phyloP scores from a whole-genome alignment of 2,113 vertebrate genomes.

The Pitta sordida region DNA sequence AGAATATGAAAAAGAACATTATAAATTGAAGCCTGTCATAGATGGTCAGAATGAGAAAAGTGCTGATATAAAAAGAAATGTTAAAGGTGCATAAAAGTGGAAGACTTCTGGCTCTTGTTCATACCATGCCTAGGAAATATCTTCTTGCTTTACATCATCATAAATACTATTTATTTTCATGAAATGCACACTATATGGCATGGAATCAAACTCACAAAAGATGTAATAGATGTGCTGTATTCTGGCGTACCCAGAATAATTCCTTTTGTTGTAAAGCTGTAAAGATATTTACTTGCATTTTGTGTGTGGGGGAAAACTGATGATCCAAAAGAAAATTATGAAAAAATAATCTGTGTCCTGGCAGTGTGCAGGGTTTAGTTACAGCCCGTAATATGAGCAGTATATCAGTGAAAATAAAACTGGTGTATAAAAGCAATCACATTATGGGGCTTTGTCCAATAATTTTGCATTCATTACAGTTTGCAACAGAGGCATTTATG shows the following conservation, averaged over 20 bases:
- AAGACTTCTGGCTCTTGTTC: slow-evolving; percentile 1
- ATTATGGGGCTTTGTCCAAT: neutral
- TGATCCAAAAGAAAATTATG: slow-evolving; percentile 1
- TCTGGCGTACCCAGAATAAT: neutral
- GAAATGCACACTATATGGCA: neutral
- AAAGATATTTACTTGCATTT: neutral
- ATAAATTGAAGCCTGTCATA: slow-evolving; percentile 64
- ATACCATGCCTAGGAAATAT: neutral
- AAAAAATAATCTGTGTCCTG: neutral
- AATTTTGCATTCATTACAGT: neutral
- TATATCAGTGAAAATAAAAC: slow-evolving; percentile 17
- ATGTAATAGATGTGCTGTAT: neutral
- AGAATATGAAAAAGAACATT: slow-evolving; percentile 68
- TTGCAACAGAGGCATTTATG: neutral
- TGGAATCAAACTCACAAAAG: neutral
- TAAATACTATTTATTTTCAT: slow-evolving; percentile 22
- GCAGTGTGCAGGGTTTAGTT: neutral
- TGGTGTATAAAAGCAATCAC: neutral
- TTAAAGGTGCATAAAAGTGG: slow-evolving; percentile 21
- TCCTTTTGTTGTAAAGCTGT: neutral
- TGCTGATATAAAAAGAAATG: slow-evolving; percentile 26
- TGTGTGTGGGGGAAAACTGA: neutral
- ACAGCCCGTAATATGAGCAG: neutral
- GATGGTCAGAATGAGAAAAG: slow-evolving; percentile 56
- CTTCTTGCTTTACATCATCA: neutral